Evolutionary conservation across 2,797 vertebrate species (phyloP), one percentile per base, ranked within the genome.

Genomic region (Myoxocephalus aenaeus): DNA sequence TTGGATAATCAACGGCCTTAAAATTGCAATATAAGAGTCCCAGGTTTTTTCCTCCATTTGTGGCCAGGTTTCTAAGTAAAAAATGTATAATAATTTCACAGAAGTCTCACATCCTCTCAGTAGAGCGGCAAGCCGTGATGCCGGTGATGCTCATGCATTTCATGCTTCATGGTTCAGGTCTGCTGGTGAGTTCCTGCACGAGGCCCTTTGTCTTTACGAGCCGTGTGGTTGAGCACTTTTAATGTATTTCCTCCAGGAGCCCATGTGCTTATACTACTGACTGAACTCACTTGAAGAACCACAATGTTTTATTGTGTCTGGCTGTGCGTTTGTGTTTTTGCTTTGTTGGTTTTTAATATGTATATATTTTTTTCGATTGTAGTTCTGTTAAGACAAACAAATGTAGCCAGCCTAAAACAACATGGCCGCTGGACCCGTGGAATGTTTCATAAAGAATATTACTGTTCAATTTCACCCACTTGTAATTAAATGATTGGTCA

Each of bases 211-310:
- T 76, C 69, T 67, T 66, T 34, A 57, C 18, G 12, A 74, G 64
- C 6, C 34, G 63, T 73, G 53, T 44, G 73, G 85, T 75, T 29
- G 12, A 83, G 79, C 85, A 86, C 78, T 89, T 89, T 85, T 29
- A 51, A 72, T 76, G 80, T 77, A 25, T 70, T 75, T 82, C 70
- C 51, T 65, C 9, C 29, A 66, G 69, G 44, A 75, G 36, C 29
- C n/a, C 4, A 3, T 66, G 50, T 75, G 40, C 66, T 27, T 81
- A 32, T 32, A 84, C 84, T 78, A 81, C 80, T 89, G 77, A 89
- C 85, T 86, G 86, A 88, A 82, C 44, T 80, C 71, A 84, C 86
- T 90, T 89, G 85, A 87, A 87, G 29, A 80, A 74, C 20, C 76
- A 56, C 50, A 3, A 44, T 56, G 40, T 79, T 7, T 7, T 50